A percentile compares a stretch with the other conserved stretches of the same genome.
phyloP scores from a whole-genome alignment of 2,888 invertebrate genomes.

The Nephrotoma flavescens region DNA sequence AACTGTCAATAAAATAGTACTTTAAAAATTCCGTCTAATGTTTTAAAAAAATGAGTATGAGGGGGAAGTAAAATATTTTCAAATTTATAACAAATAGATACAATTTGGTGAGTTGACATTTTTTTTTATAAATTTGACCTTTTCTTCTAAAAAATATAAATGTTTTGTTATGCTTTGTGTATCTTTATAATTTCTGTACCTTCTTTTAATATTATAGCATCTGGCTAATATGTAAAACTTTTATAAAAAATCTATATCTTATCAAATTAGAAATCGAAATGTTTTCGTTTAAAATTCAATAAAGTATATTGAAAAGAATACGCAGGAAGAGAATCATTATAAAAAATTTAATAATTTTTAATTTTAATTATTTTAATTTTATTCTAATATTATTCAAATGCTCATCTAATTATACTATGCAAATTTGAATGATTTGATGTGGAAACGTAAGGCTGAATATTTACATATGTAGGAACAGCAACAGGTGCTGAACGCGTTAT shows the following conservation, averaged over 20 bases:
- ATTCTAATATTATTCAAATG: background rate
- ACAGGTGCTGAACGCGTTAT: background rate
- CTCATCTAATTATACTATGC: background rate
- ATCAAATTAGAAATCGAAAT: background rate
- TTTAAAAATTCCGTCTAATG: background rate
- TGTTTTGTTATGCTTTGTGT: background rate
- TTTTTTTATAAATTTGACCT: background rate
- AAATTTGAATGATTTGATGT: background rate
- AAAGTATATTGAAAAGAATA: background rate
- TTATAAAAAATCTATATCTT: background rate
- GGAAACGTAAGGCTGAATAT: background rate
- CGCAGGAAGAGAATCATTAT: background rate
- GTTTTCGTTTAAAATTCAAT: background rate
- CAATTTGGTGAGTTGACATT: background rate
- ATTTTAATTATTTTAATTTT: background rate
- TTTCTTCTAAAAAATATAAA: background rate
- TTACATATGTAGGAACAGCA: background rate
- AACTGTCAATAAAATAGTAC: background rate
- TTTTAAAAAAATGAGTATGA: background rate
- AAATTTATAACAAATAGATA: background rate
- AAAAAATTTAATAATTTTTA: background rate
- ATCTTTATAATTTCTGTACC: background rate
- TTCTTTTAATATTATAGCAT: background rate
- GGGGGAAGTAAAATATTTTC: background rate
- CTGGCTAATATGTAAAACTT: background rate